phyloP scores from a whole-genome alignment of 2,113 vertebrate species.

The Scortum barcoo region DNA sequence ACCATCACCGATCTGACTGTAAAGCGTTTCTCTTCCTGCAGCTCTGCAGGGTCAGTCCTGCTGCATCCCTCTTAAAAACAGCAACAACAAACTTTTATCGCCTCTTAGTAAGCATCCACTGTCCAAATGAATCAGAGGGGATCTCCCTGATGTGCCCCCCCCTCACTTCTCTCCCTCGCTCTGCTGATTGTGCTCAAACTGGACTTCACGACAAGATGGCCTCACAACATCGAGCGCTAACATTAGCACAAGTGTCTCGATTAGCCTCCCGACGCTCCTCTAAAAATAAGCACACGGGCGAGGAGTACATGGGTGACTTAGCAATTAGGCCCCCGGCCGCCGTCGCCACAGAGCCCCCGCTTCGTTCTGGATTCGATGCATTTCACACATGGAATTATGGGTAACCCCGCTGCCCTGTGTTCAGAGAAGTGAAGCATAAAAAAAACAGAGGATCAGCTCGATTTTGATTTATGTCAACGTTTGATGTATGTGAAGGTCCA shows the following conservation, averaged over 20 bases:
- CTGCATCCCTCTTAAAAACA: constrained; percentile 21
- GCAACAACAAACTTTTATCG: constrained; percentile 55
- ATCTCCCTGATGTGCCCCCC: constrained; percentile 16
- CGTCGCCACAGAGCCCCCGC: constrained; percentile 32
- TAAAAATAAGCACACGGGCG: constrained; percentile 76
- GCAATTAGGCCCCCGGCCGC: constrained; percentile 65
- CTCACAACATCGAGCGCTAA: constrained; percentile 45
- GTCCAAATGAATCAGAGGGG: constrained; percentile 50
- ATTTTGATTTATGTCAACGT: constrained; percentile 63
- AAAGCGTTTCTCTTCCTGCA: constrained; percentile 25
- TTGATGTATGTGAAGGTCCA: constrained; percentile 63
- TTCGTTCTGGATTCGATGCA: constrained; percentile 42
- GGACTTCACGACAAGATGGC: constrained; percentile 36
- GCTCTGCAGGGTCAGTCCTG: constrained; percentile 23
- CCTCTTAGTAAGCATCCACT: constrained; percentile 53
- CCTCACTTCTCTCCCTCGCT: constrained; percentile 8
- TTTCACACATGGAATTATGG: constrained; percentile 69
- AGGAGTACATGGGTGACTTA: constrained; percentile 69
- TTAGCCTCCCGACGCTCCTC: constrained; percentile 61
- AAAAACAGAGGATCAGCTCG: constrained; percentile 22
- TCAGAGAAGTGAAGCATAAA: constrained; percentile 57
- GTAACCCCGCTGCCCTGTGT: constrained; percentile 34
- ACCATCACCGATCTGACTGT: constrained; percentile 19
- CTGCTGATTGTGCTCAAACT: constrained; percentile 34
- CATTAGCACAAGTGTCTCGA: constrained; percentile 61